Evolutionary conservation across 1,140 invertebrate genomes (phyloP), one percentile per base, ranked within the genome.

Genomic region (Eueides isabella): DNA sequence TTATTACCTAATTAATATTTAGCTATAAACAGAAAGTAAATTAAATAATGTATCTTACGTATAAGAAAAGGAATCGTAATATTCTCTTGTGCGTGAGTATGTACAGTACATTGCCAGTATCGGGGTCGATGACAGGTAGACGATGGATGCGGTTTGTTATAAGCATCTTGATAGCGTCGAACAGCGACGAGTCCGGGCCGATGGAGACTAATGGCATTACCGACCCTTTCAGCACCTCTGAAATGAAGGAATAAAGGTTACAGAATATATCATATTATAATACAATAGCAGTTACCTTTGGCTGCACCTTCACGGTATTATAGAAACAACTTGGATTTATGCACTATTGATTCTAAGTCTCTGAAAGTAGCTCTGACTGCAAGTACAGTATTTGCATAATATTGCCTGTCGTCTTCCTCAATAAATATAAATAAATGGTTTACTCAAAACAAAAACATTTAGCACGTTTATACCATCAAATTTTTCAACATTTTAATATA

Each of bases 21-120:
- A 28, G 12, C 23, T 5, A 14, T 7, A 5, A 29, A 16, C n/a
- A 28, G 28, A 62, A 62, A 28, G 2, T 28, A 5, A 31, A 7
- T 30, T 11, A 16, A 30, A 14, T 1, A 29, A 23, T 55, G 38
- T 74, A 89, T 97, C 98, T 98, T 95, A 99, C 98, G 95, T 99
- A 99, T 91, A 99, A 95, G 94, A 99, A 99, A 65, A 99, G 96
- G 94, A 99, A 99, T 89, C 98, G 96, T 71, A 99, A 95, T 93
- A 99, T 99, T 86, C 99, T 95, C 94, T 99, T 99, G 93, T 99
- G 99, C 64, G 99, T 99, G 76, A 99, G 95, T 91, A 99, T 99
- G 92, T 99, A 99, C 68, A 99, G 95, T 78, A 99, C 99, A 93
- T 99, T 99, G 89, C 98, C 98, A 19, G 98, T 99, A 61, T 96